Evolutionary conservation across 1,140 invertebrate genomes (phyloP).

Genomic region (Dysdera silvatica): DNA sequence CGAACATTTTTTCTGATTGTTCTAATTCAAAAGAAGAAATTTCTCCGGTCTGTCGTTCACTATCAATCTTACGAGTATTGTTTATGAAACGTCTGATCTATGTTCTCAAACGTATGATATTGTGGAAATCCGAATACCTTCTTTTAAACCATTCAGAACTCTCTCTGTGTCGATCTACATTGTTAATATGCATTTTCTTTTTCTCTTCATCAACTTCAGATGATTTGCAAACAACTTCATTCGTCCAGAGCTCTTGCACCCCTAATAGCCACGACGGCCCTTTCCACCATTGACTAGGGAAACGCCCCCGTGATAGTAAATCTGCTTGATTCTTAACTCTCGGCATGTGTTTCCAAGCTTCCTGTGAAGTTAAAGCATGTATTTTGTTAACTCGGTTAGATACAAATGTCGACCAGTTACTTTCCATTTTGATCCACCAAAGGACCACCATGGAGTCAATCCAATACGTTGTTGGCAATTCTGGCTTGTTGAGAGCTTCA

Average conservation of each 20-base stretch:
- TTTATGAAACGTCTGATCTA: constrained; percentile 1
- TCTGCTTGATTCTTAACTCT: constrained; percentile 5
- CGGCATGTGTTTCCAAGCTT: neutral
- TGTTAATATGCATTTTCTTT: neutral
- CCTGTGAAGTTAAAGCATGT: neutral
- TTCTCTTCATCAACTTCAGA: constrained; percentile 1
- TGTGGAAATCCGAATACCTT: neutral
- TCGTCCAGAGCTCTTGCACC: neutral
- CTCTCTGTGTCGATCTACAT: neutral
- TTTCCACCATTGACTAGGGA: neutral
- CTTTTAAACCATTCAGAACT: neutral
- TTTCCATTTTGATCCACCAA: constrained; percentile 3
- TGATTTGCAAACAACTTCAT: neutral
- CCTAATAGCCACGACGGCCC: neutral
- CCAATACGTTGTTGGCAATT: neutral
- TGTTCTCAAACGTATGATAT: neutral
- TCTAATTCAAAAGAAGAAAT: neutral
- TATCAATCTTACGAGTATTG: neutral
- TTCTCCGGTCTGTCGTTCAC: neutral
- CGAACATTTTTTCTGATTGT: neutral
- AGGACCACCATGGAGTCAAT: neutral
- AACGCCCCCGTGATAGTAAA: neutral
- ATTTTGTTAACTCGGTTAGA: constrained; percentile 8
- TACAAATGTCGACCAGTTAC: neutral
- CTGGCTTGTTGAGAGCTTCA: neutral